Evolutionary conservation across 2,113 vertebrate species (phyloP), one percentile per base, ranked within the genome.

Genomic region (Collichthys lucidus): DNA sequence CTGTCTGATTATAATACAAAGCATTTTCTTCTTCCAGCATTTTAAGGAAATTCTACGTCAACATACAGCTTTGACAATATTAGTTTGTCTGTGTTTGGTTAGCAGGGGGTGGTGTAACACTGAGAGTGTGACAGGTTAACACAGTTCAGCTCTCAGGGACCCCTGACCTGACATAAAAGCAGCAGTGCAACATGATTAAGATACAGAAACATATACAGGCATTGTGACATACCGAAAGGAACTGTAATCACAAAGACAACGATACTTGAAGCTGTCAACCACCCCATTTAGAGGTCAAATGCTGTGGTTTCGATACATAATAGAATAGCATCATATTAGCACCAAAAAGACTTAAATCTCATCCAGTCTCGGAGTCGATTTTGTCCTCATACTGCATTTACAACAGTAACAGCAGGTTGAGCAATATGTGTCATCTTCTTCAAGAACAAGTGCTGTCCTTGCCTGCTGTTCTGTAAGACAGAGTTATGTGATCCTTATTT

Each of bases 381-480:
- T 5, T 35, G 35, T 60, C 61, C 46, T 8, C 3, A 14, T 19
- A 4, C 15, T 17, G 17, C 3, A 5, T 67, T 47, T 29, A 31
- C 19, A 19, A 5, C 57, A 63, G 56, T 19, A 52, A 62, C 62
- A 79, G 61, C 26, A 59, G 66, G 22, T 29, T 60, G 71, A 64
- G 29, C 50, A 70, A 56, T 66, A 81, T 62, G 68, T 40, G 65
- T 66, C 49, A 74, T 12, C 52, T 53, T 70, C 35, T 20, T 57
- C 42, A 50, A 26, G 47, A 67, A 11, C 46, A 53, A 60, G 49
- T 17, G 63, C 31, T 61, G 60, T 64, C 40, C n/a, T 70, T 20
- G 79, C 69, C 64, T 72, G 65, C 55, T 82, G 60, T 59, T 78
- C 57, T 53, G 22, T 44, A 63, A 74, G 12, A 62, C n/a, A 14